Evolutionary conservation across 30 jellyfish, hydroid and myxozoan genomes (phyloP).

Genomic region (Aurelia coerulea): DNA sequence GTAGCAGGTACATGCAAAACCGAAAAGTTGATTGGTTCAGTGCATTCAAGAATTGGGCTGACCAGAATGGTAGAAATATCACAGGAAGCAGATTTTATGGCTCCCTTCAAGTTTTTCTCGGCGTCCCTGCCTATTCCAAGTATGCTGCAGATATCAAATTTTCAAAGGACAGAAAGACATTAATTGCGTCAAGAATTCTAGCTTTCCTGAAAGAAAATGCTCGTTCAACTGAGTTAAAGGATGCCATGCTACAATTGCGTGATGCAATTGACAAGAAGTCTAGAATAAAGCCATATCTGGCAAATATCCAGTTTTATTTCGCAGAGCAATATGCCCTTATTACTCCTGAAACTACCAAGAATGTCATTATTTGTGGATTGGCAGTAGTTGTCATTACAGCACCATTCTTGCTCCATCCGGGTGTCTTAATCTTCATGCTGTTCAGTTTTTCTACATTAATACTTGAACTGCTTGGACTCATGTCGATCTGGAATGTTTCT

Average conservation of each 20-base stretch:
- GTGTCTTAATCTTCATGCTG: constrained; percentile 64
- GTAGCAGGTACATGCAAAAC: constrained; percentile 5
- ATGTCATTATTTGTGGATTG: constrained; percentile 62
- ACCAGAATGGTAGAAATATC: background rate
- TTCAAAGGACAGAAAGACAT: background rate
- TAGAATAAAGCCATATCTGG: constrained; percentile 4
- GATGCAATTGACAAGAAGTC: constrained; percentile 22
- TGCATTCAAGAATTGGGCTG: constrained; percentile 52
- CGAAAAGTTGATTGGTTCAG: constrained; percentile 40
- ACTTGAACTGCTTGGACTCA: constrained; percentile 77
- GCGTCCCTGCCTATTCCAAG: constrained; percentile 6
- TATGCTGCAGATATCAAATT: constrained; percentile 18
- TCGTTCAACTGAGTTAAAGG: background rate
- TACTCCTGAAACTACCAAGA: constrained; percentile 54
- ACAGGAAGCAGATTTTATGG: background rate
- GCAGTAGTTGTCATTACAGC: constrained; percentile 73
- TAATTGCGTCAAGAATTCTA: constrained; percentile 19
- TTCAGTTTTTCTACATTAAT: constrained; percentile 64
- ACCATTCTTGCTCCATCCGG: constrained; percentile 78
- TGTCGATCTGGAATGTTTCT: constrained; percentile 60
- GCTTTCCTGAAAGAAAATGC: constrained; percentile 11
- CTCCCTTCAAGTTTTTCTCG: constrained; percentile 24
- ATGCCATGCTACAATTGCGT: constrained; percentile 22
- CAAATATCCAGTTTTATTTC: constrained; percentile 20
- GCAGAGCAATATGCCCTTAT: constrained; percentile 69